These are phyloP conservation scores for Andrena chrysosceles DNA, from an alignment of 2,888 invertebrate genomes.

Conservation along the genomic window DNA sequence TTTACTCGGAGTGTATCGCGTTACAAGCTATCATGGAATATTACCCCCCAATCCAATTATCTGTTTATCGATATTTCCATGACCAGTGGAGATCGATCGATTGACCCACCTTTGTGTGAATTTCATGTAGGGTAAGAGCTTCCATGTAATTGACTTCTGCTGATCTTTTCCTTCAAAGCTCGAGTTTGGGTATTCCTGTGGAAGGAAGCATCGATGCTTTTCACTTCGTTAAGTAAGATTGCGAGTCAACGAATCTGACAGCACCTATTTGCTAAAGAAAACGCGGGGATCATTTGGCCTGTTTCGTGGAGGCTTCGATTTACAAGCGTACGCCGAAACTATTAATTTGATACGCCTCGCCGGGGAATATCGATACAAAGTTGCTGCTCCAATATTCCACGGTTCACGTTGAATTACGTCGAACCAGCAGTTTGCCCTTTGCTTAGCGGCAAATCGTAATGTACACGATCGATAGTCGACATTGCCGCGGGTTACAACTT, in stretches of 20 bases:
- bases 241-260: no score
- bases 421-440: constrained; percentile 53
- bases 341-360: constrained; percentile 32
- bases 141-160: constrained; percentile 29
- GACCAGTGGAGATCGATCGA: constrained; percentile 45
- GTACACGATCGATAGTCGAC: constrained; percentile 22
- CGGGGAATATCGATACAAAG: constrained; percentile 39
- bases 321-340: background rate
- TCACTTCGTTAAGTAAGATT: background rate
- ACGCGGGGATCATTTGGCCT: no score
- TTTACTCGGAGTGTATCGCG: constrained; percentile 26
- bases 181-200: no score
- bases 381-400: constrained; percentile 47
- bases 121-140: constrained; percentile 35
- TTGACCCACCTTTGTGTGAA: constrained; percentile 56
- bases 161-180: background rate
- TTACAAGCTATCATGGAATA: constrained; percentile 49
- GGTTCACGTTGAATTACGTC: constrained; percentile 10
- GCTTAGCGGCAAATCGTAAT: constrained; percentile 29
- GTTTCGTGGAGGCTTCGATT: background rate
- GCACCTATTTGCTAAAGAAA: no score
- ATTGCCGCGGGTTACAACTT: background rate
- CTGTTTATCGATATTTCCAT: constrained; percentile 57
- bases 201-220: no score
- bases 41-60: constrained; percentile 54